Conservation (phyloP, 2,797 vertebrate genomes). For the Siniperca undulata region DNA sequence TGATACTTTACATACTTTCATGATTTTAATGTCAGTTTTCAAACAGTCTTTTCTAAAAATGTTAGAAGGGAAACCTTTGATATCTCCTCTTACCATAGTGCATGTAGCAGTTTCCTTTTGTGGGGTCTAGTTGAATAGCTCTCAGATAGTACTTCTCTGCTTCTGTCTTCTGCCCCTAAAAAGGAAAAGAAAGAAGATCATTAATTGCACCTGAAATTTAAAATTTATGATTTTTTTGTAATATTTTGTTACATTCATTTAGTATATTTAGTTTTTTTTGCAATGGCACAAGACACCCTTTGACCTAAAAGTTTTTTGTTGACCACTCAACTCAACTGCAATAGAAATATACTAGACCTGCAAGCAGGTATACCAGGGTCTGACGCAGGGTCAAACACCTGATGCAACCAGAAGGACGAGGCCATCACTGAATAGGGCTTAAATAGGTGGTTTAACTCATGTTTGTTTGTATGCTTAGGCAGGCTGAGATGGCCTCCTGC, state of each 20-base stretch:
- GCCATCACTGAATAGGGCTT: neutral
- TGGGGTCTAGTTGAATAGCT: slow-evolving; percentile 94
- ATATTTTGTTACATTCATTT: neutral
- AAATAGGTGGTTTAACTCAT: neutral
- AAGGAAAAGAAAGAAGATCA: slow-evolving; percentile 49
- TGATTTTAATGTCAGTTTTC: slow-evolving; percentile 18
- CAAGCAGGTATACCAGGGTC: neutral
- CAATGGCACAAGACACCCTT: neutral
- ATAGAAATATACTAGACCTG: neutral
- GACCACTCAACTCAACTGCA: no score
- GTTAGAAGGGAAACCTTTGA: neutral
- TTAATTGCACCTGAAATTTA: neutral
- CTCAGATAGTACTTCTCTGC: slow-evolving; percentile 95
- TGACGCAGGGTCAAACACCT: neutral
- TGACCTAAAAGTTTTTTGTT: neutral
- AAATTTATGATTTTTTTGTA: neutral
- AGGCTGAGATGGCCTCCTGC: neutral
- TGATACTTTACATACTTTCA: slow-evolving; percentile 3
- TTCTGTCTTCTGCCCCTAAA: slow-evolving; percentile 92
- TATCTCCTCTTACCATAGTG: slow-evolving; percentile 92
- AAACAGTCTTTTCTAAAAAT: slow-evolving; percentile 12
- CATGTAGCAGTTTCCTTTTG: slow-evolving; percentile 99
- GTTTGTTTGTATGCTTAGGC: neutral
- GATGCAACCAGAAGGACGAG: neutral
- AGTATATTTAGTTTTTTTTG: neutral